Percentiles rank a stretch among this genome's conserved stretches.
Evolutionary conservation across 1,140 invertebrate genomes (phyloP).

Genomic region (Hydropsyche tenuis): DNA sequence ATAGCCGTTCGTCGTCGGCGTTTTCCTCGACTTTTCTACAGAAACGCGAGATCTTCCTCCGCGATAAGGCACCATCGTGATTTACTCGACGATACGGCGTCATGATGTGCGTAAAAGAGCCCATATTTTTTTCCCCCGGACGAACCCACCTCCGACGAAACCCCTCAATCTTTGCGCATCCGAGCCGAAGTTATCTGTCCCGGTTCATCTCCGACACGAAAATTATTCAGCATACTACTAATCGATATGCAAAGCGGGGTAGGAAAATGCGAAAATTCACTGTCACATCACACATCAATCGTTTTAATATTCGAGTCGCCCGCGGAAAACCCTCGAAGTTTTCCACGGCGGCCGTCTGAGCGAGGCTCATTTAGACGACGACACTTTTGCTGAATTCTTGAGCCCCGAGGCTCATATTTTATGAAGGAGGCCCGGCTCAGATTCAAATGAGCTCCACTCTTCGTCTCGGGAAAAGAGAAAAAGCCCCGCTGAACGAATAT

Average conservation of each 20-base stretch:
- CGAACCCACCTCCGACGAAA: background rate
- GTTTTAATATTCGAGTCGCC: conserved; percentile 1
- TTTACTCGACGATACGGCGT: conserved; percentile 25
- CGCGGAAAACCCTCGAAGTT: conserved; percentile 28
- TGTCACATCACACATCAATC: background rate
- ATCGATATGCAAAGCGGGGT: too few relatives aligned
- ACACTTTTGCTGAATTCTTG: conserved; percentile 51
- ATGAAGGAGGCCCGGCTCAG: conserved; percentile 43
- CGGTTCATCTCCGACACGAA: conserved; percentile 6
- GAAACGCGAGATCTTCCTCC: background rate
- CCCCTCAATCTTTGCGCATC: too few relatives aligned
- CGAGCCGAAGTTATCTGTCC: conserved; percentile 5
- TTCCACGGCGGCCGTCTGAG: conserved; percentile 24
- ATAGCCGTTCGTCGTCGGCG: background rate
- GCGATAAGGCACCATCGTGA: conserved; percentile 17
- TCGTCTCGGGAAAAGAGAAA: background rate
- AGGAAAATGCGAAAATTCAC: too few relatives aligned
- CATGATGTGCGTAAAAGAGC: conserved; percentile 17
- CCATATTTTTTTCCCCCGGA: background rate
- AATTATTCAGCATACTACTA: too few relatives aligned
- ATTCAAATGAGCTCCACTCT: conserved; percentile 44
- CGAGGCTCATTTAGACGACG: conserved; percentile 46
- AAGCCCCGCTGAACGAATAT: conserved; percentile 44
- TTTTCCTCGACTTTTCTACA: conserved; percentile 11
- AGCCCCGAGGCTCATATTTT: conserved; percentile 49